phyloP scores from a whole-genome alignment of 2,797 vertebrate genomes.

The Gorsachius magnificus region DNA sequence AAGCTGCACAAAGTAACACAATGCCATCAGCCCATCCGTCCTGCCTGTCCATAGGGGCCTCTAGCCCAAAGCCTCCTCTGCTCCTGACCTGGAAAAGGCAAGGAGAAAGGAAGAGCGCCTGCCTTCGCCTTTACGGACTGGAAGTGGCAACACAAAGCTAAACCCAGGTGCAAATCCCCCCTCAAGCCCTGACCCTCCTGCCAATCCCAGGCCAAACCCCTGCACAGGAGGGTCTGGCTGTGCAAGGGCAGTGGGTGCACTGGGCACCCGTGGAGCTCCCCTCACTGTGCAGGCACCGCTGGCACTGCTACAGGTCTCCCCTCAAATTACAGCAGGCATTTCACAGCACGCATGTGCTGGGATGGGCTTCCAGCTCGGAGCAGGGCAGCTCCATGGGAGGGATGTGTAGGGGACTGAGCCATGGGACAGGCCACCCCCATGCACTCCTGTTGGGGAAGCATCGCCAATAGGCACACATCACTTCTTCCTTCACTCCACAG shows the following conservation, averaged over 20 bases:
- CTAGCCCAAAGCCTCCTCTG: neutral
- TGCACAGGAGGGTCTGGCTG: neutral
- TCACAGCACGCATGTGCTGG: neutral
- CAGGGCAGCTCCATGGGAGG: neutral
- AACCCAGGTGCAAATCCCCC: neutral
- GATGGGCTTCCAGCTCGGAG: neutral
- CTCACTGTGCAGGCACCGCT: neutral
- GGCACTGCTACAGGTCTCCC: accelerated
- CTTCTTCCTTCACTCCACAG: neutral
- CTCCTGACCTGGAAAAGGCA: neutral
- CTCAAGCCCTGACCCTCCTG: neutral
- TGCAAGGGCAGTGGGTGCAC: neutral
- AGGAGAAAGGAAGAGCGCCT: neutral
- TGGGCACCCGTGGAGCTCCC: neutral
- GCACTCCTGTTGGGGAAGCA: neutral
- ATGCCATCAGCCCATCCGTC: neutral
- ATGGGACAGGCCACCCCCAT: neutral
- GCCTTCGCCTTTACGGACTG: neutral
- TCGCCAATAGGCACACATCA: neutral
- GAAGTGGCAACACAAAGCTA: neutral
- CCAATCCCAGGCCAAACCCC: neutral
- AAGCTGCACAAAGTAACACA: neutral
- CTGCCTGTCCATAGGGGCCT: accelerated
- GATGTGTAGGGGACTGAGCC: neutral
- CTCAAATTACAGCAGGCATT: neutral